phyloP scores from a whole-genome alignment of 2,113 vertebrate genomes.

The Malurus melanocephalus region DNA sequence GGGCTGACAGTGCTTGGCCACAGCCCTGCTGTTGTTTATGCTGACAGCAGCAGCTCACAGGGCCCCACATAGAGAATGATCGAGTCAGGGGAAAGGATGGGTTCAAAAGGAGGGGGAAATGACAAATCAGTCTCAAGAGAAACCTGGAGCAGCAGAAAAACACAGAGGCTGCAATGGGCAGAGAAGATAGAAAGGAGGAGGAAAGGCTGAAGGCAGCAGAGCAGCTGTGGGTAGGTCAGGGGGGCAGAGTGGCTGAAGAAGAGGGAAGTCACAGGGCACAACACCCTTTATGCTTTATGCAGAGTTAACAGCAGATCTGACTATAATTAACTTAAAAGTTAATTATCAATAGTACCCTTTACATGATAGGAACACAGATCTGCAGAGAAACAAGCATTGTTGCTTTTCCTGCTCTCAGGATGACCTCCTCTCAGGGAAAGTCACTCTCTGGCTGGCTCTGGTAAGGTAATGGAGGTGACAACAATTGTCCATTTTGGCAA shows the following conservation, averaged over 20 bases:
- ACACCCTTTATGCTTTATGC: slow-evolving; percentile 2
- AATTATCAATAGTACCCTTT: slow-evolving; percentile 44
- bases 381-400: slow-evolving; percentile 37
- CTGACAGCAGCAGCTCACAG: neutral
- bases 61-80: neutral
- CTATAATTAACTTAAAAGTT: slow-evolving; percentile 47
- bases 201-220: neutral
- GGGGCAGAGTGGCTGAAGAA: neutral
- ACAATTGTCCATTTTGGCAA: neutral
- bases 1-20: neutral
- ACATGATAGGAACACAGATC: slow-evolving; percentile 32
- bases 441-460: neutral
- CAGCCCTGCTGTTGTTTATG: neutral
- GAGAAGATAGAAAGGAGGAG: neutral
- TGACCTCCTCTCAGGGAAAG: neutral
- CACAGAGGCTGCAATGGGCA: neutral
- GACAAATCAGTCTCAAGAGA: neutral
- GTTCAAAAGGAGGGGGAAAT: slow-evolving; percentile 21
- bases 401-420: slow-evolving; percentile 27
- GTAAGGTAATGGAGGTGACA: neutral
- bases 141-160: slow-evolving; percentile 18
- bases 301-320: slow-evolving; percentile 27
- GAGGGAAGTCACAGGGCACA: neutral
- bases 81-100: neutral
- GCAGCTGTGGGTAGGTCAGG: neutral